Evolutionary conservation across 2,797 vertebrate species (phyloP).

Genomic region (Enteromius treurensis): DNA sequence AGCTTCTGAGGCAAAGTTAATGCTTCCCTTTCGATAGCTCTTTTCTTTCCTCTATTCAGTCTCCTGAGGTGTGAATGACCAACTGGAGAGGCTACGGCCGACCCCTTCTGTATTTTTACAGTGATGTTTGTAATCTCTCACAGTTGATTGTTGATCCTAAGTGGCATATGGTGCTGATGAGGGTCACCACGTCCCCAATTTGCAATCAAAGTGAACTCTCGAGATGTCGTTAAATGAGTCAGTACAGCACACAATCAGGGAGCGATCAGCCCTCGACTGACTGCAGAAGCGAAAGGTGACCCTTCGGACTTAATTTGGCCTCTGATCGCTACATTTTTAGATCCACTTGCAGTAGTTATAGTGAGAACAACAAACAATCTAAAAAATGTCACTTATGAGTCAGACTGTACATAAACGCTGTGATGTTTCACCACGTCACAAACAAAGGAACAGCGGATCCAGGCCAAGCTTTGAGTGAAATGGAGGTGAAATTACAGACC

Average conservation of each 20-base stretch:
- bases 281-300: slow-evolving; percentile 7
- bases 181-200: slow-evolving; percentile 28
- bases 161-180: slow-evolving; percentile 34
- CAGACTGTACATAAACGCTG: background rate
- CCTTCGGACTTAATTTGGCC: slow-evolving; percentile 7
- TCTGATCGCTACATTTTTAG: background rate
- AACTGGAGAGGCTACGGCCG: background rate
- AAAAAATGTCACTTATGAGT: background rate
- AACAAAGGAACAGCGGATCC: slow-evolving; percentile 2
- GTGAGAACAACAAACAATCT: background rate
- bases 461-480: slow-evolving; percentile 15
- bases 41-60: background rate
- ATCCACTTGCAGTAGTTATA: background rate
- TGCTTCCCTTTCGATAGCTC: background rate
- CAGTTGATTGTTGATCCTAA: slow-evolving; percentile 21
- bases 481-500: background rate
- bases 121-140: slow-evolving; percentile 30
- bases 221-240: slow-evolving; percentile 6
- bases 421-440: background rate
- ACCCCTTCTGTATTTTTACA: background rate
- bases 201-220: slow-evolving; percentile 42
- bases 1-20: background rate
- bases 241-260: slow-evolving; percentile 28
- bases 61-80: slow-evolving; percentile 17
- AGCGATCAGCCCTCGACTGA: background rate